These are phyloP conservation scores for Hyppa rectilinea DNA, from an alignment of 2,888 invertebrate genomes.

Conservation along the genomic window DNA sequence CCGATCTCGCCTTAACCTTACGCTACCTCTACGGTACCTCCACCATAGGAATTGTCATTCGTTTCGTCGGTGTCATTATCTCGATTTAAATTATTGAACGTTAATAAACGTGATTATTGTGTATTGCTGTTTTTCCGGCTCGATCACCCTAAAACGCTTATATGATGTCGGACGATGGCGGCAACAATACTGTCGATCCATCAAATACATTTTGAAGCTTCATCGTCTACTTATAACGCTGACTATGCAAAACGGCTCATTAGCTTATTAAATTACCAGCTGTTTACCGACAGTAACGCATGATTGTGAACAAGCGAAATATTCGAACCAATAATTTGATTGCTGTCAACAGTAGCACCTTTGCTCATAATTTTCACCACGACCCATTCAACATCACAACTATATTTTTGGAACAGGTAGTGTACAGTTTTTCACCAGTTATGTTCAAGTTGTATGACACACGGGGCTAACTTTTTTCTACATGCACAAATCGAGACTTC, in stretches of 20 bases:
- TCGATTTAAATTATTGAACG: too few species aligned
- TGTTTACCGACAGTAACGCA: constrained; percentile 10
- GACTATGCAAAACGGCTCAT: constrained; percentile 22
- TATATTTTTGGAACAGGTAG: too few species aligned
- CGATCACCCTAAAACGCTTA: too few species aligned
- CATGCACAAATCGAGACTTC: neutral
- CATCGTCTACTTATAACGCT: neutral
- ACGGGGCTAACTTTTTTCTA: neutral
- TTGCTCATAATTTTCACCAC: neutral
- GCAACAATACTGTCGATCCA: too few species aligned
- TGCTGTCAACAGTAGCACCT: constrained; percentile 1
- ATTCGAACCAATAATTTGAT: constrained; percentile 10
- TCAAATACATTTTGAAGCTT: too few species aligned
- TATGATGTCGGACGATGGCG: too few species aligned
- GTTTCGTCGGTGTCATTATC: too few species aligned
- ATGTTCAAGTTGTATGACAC: neutral
- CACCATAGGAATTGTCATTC: too few species aligned
- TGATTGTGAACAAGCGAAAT: constrained; percentile 17
- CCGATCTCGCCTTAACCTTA: neutral
- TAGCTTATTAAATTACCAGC: constrained; percentile 29
- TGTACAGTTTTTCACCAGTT: neutral
- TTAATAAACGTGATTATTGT: too few species aligned
- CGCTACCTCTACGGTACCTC: too few species aligned
- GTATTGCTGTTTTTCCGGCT: too few species aligned
- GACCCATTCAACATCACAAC: neutral